These are phyloP conservation scores for Ifrita kowaldi DNA, from an alignment of 2,113 vertebrate species.

Conservation along the genomic window DNA sequence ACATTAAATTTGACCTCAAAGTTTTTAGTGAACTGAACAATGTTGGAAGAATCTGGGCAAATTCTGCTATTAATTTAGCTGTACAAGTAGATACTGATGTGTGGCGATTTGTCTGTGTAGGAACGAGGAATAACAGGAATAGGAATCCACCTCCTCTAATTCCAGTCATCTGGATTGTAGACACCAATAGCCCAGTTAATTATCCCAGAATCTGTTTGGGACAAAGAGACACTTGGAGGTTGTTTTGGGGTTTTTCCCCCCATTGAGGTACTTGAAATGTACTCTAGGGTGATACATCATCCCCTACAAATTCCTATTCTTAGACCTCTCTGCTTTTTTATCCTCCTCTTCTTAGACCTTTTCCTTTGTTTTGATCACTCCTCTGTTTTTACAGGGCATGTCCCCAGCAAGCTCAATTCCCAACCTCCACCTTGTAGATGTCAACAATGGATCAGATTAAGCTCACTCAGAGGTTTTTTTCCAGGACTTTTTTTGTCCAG, in stretches of 20 bases:
- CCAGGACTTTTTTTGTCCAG: not conserved
- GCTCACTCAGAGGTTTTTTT: not conserved
- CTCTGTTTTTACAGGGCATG: not conserved
- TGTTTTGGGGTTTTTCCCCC: not conserved
- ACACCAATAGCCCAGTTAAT: not conserved
- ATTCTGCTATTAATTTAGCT: not conserved
- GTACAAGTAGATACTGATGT: not conserved
- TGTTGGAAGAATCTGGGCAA: not conserved
- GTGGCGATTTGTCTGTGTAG: not conserved
- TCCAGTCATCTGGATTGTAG: not conserved
- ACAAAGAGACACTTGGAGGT: not conserved
- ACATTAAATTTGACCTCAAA: not conserved
- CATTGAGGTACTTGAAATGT: not conserved
- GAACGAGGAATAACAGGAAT: not conserved
- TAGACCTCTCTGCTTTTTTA: not conserved
- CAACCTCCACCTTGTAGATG: not conserved
- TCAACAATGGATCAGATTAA: not conserved
- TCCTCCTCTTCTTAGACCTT: not conserved
- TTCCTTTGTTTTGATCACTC: not conserved
- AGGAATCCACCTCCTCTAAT: not conserved
- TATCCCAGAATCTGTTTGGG: fast-evolving
- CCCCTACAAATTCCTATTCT: not conserved
- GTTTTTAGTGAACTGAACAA: not conserved
- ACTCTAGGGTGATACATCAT: fast-evolving
- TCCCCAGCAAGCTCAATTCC: not conserved